Evolutionary conservation across 1,140 invertebrate species (phyloP), one percentile per base, ranked within the genome.

Genomic region (Tribolium castaneum): DNA sequence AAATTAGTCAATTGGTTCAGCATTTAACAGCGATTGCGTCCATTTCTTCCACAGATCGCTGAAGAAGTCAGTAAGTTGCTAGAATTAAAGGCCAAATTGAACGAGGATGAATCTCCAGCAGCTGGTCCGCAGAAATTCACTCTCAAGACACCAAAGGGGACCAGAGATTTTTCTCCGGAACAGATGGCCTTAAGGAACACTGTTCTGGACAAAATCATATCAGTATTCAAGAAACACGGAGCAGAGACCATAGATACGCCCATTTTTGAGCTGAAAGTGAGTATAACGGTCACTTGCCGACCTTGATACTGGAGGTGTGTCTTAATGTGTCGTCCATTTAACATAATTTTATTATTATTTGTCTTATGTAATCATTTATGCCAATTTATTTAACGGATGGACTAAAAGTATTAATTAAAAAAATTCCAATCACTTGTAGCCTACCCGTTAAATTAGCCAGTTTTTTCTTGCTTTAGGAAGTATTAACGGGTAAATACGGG

Each of bases 201-300:
- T 80, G 97, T 98, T 0, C 89, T 99, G 70, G 91, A 94, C 71
- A 97, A 95, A 87, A 96, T 99, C 81, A 90, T 95, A 7, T 85
- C 91, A 35, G 94, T 97, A 76, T 99, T 99, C 85, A 98, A 99
- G 87, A 93, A 92, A 72, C 98, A 99, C 86, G 99, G 98, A n/a
- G 99, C 97, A 56, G 96, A 98, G 85, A 96, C 97, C 12, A 98
- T 99, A 86, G 99, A 99, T 85, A 99, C 99, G 51, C 99, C 99
- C 74, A 95, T 99, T 10, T 99, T 99, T 91, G 99, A 99, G 89
- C 87, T 99, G 6, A 99, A 98, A 90, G 96, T 98, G 87, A 80
- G 75, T 76, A 66, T 35, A 34, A 52, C 51, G 6, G 13, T 52
- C 51, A 66, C 14, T 13, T n/a, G 59, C n/a, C 45, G 59, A 66